Conservation (phyloP, 1,140 invertebrate genomes). For the Drosophila repleta region DNA sequence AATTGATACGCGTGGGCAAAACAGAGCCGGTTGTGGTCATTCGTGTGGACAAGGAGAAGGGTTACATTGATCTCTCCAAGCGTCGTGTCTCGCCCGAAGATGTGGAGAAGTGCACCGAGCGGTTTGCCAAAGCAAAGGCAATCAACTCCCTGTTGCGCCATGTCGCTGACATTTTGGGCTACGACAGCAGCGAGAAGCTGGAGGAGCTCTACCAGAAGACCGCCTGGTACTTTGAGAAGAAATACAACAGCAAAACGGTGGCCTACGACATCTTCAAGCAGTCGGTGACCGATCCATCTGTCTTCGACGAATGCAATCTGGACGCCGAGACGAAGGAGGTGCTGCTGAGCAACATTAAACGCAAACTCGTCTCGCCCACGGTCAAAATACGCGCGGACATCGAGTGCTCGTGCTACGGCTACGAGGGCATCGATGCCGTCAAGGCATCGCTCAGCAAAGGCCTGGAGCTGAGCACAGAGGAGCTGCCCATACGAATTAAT, state of each 20-base stretch:
- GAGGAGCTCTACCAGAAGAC: slow-evolving; percentile 98
- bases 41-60: slow-evolving; percentile 99
- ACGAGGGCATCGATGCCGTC: slow-evolving; percentile 99
- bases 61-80: slow-evolving; percentile 99
- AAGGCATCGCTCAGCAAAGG: slow-evolving; percentile 96
- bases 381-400: slow-evolving; percentile 99
- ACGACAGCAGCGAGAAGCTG: slow-evolving; percentile 95
- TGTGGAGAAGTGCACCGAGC: slow-evolving; percentile 98
- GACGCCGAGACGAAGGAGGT: slow-evolving; percentile 97
- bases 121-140: slow-evolving; percentile 99
- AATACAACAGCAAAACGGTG: slow-evolving; percentile 96
- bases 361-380: slow-evolving; percentile 98
- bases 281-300: slow-evolving; percentile 95
- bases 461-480: slow-evolving; percentile 95
- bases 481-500: slow-evolving; percentile 99
- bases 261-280: slow-evolving; percentile 99
- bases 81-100: slow-evolving; percentile 99
- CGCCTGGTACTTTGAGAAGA: slow-evolving; percentile 99
- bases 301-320: slow-evolving; percentile 98
- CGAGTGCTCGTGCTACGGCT: slow-evolving; percentile 99
- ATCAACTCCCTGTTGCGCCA: slow-evolving; percentile 99
- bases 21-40: slow-evolving; percentile 99
- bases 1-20: slow-evolving; percentile 98
- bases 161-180: slow-evolving; percentile 97
- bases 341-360: slow-evolving; percentile 96